phyloP scores from a whole-genome alignment of 2,888 invertebrate genomes.

The Cosmia trapezina region DNA sequence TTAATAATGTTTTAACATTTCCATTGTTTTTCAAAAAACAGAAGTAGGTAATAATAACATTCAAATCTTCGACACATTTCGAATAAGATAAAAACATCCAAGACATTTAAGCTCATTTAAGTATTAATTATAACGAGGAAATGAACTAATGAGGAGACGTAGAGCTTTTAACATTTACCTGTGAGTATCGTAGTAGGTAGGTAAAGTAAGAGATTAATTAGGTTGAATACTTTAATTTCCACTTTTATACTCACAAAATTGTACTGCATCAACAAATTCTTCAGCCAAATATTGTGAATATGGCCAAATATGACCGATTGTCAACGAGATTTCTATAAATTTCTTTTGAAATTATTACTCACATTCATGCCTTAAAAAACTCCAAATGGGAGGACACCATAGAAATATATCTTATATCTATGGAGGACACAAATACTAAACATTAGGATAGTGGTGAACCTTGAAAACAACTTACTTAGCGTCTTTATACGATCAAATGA shows the following conservation, averaged over 20 bases:
- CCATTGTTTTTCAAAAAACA: neutral
- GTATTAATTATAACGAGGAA: neutral
- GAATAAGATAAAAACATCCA: neutral
- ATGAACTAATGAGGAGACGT: neutral
- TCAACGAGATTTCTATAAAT: too few species aligned
- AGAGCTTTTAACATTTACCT: too few species aligned
- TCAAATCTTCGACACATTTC: neutral
- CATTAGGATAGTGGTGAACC: neutral
- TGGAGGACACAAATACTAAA: too few species aligned
- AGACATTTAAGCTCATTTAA: neutral
- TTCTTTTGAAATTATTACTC: neutral
- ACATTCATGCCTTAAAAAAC: neutral
- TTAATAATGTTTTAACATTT: neutral
- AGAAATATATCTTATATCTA: too few species aligned
- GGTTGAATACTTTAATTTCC: neutral
- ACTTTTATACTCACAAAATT: neutral
- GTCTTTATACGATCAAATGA: too few species aligned
- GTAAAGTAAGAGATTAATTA: neutral
- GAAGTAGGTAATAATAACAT: neutral
- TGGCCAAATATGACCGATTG: neutral
- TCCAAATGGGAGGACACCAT: neutral
- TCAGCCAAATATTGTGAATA: neutral
- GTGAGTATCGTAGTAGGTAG: neutral
- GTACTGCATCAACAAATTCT: neutral
- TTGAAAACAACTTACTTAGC: constrained; percentile 1